These are phyloP conservation scores for Lutjanus argentimaculatus DNA, from an alignment of 2,797 vertebrate species.

Conservation along the genomic window DNA sequence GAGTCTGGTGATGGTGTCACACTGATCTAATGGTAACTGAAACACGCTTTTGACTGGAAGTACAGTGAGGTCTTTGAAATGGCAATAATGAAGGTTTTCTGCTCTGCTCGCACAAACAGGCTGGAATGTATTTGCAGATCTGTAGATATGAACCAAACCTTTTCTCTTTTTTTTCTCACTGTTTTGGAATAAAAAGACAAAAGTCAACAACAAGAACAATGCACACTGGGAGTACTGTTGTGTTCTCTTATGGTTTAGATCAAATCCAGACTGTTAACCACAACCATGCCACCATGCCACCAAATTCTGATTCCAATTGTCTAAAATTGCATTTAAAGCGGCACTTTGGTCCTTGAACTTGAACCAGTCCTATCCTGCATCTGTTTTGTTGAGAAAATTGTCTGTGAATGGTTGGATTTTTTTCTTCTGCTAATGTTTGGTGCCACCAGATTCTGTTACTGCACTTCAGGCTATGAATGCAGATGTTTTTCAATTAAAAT, in stretches of 20 bases:
- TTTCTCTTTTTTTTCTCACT: not conserved
- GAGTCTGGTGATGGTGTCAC: slow-evolving; percentile 42
- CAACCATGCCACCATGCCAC: not conserved
- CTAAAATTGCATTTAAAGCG: not conserved
- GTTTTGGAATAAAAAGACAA: slow-evolving; percentile 1
- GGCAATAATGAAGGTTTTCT: slow-evolving; percentile 28
- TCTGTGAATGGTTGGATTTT: not conserved
- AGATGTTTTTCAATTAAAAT: slow-evolving; percentile 8
- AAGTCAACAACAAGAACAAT: not conserved
- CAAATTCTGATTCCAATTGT: slow-evolving; percentile 12
- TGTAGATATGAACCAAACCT: not conserved
- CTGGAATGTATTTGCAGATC: slow-evolving; percentile 13
- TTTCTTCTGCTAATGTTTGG: not conserved
- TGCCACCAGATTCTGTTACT: slow-evolving; percentile 7
- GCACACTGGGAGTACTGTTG: not conserved
- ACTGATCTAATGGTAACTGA: slow-evolving; percentile 51
- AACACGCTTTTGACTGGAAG: slow-evolving; percentile 43
- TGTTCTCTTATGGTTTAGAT: slow-evolving; percentile 6
- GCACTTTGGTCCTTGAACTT: not conserved
- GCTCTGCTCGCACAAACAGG: slow-evolving; percentile 4
- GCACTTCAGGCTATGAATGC: not conserved
- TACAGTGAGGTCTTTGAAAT: slow-evolving; percentile 52
- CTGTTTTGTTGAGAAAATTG: slow-evolving; percentile 4
- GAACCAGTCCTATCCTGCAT: not conserved
- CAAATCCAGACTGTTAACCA: slow-evolving; percentile 6